phyloP scores from a whole-genome alignment of 2,888 invertebrate genomes.

The Clusia tigrina region DNA sequence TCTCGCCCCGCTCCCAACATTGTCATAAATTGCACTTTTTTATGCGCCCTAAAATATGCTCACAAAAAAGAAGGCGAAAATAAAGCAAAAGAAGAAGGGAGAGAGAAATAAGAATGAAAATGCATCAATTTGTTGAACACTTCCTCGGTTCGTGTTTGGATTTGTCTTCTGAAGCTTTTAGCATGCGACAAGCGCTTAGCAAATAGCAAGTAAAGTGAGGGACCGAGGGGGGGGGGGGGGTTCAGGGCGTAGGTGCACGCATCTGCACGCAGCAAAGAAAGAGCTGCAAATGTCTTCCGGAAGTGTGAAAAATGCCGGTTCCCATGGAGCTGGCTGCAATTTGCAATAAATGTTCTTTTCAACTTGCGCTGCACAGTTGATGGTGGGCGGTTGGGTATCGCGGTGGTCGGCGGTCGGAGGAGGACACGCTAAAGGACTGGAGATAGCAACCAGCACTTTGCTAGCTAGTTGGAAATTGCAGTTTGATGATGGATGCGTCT shows the following conservation, averaged over 20 bases:
- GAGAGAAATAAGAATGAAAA: not conserved
- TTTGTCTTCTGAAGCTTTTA: constrained; percentile 1
- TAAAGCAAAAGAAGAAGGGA: too few relatives aligned
- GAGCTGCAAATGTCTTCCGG: not conserved
- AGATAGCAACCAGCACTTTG: too few relatives aligned
- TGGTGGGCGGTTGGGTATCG: not conserved
- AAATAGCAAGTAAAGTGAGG: not conserved
- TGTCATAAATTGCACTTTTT: too few relatives aligned
- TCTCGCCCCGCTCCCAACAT: too few relatives aligned
- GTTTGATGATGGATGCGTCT: not conserved
- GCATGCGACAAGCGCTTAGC: not conserved
- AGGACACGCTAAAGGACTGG: too few relatives aligned
- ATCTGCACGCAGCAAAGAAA: not conserved
- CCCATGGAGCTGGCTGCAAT: not conserved
- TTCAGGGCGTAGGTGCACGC: too few relatives aligned
- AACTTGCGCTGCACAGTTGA: not conserved
- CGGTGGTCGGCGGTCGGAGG: too few relatives aligned
- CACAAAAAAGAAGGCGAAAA: too few relatives aligned
- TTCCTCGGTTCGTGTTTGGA: not conserved
- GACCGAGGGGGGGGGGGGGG: too few relatives aligned
- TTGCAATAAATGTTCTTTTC: not conserved
- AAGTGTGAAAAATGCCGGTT: constrained; percentile 4
- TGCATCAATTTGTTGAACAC: constrained; percentile 8
- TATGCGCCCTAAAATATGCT: too few relatives aligned
- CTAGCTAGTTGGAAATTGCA: not conserved